phyloP scores from a whole-genome alignment of 2,797 vertebrate species.

The Allobates femoralis region DNA sequence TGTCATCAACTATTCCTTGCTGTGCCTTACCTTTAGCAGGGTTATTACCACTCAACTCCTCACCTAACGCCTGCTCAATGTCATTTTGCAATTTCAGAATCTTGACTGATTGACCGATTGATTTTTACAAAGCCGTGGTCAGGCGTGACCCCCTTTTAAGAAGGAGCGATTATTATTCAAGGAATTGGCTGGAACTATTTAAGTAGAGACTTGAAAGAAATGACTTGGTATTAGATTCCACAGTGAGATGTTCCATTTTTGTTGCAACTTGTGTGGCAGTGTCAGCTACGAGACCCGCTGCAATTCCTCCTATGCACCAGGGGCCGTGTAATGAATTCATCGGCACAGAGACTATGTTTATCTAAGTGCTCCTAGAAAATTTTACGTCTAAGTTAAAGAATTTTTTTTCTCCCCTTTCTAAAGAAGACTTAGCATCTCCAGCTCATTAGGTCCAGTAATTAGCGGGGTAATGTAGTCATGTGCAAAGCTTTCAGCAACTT shows the following conservation, averaged over 20 bases:
- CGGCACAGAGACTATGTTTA: conserved; percentile 18
- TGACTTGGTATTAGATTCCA: not conserved
- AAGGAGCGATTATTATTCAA: not conserved
- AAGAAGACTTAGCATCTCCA: conserved; percentile 17
- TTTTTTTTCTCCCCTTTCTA: no score
- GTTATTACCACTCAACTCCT: no score
- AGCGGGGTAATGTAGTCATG: conserved; percentile 34
- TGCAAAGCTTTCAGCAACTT: conserved; percentile 49
- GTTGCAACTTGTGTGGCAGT: conserved; percentile 17
- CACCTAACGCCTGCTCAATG: no score
- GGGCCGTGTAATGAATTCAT: conserved; percentile 19
- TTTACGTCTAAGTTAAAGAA: not conserved
- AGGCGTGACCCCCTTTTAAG: not conserved
- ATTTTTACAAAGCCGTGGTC: not conserved
- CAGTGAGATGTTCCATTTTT: not conserved
- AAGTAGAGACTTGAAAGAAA: not conserved
- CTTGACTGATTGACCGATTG: not conserved
- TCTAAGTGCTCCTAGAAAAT: conserved; percentile 17
- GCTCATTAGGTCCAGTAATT: conserved; percentile 46
- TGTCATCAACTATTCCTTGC: no score
- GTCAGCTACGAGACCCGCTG: not conserved
- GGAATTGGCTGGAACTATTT: conserved; percentile 6
- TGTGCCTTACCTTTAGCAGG: no score
- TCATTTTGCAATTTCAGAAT: not conserved
- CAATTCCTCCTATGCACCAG: not conserved